A percentile compares a stretch with the other conserved stretches of the same genome.
phyloP scores from a whole-genome alignment of 2,888 invertebrate genomes.

The Agrotis exclamationis region DNA sequence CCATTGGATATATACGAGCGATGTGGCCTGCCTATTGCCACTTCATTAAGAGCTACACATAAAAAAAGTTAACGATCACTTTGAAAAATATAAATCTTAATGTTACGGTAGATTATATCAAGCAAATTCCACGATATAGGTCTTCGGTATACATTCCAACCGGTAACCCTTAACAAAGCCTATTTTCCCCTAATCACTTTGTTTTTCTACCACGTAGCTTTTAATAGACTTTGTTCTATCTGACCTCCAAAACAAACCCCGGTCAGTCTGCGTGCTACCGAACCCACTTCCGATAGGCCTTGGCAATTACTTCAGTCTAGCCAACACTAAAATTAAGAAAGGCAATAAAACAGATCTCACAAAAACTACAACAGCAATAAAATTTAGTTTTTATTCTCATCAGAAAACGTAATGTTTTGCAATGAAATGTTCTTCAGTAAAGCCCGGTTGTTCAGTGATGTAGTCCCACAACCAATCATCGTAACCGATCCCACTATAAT shows the following conservation, averaged over 20 bases:
- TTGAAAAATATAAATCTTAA: no score
- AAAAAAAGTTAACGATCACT: no score
- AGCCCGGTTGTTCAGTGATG: constrained; percentile 38
- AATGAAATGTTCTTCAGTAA: constrained; percentile 23
- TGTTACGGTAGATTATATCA: no score
- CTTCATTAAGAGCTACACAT: no score
- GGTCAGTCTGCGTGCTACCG: constrained; percentile 7
- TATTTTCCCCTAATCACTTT: neutral
- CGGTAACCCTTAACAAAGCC: neutral
- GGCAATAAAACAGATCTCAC: constrained; percentile 12
- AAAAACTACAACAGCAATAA: constrained; percentile 1
- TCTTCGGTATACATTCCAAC: no score
- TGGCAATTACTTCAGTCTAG: neutral
- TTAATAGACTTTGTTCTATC: constrained; percentile 11
- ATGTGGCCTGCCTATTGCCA: no score
- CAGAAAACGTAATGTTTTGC: constrained; percentile 13
- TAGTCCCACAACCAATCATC: constrained; percentile 54
- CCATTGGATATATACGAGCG: no score
- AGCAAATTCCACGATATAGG: neutral
- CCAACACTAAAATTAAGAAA: constrained; percentile 4
- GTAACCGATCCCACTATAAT: constrained; percentile 30
- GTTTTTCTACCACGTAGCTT: constrained; percentile 7
- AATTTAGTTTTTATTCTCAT: constrained; percentile 15
- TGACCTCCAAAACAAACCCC: constrained; percentile 16
- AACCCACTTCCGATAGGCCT: constrained; percentile 12